These are phyloP conservation scores for Lamellibrachia columna DNA, from an alignment of 2,888 invertebrate species.

Conservation along the genomic window DNA sequence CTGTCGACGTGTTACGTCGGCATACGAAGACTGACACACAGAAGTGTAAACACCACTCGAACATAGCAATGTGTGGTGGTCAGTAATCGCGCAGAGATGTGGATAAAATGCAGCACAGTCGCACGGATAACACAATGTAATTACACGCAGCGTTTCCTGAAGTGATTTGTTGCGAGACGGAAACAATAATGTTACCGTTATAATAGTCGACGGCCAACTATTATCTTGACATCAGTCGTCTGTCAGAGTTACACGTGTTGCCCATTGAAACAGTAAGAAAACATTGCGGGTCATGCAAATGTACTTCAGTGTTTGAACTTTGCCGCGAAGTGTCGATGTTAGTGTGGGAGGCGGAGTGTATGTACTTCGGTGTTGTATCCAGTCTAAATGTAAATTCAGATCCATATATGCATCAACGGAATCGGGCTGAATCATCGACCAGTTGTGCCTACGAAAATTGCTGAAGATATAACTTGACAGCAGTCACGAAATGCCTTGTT, in stretches of 20 bases:
- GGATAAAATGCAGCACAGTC: neutral
- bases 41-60: neutral
- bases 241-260: neutral
- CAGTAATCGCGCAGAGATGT: neutral
- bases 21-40: neutral
- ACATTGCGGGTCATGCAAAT: neutral
- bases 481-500: neutral
- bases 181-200: conserved; percentile 1
- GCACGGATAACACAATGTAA: neutral
- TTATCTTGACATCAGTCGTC: neutral
- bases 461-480: neutral
- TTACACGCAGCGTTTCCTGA: neutral
- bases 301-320: neutral
- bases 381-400: neutral
- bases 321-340: neutral
- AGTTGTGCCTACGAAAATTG: neutral
- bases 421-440: neutral
- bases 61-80: neutral
- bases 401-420: neutral
- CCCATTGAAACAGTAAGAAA: neutral
- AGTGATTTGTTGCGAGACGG: neutral
- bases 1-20: neutral
- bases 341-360: neutral
- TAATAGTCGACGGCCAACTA: neutral
- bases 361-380: neutral